Evolutionary conservation across 37 sponge, comb jelly and placozoan species (phyloP), one percentile per base, ranked within the genome.

Genomic region (Chondrosia reniformis): DNA sequence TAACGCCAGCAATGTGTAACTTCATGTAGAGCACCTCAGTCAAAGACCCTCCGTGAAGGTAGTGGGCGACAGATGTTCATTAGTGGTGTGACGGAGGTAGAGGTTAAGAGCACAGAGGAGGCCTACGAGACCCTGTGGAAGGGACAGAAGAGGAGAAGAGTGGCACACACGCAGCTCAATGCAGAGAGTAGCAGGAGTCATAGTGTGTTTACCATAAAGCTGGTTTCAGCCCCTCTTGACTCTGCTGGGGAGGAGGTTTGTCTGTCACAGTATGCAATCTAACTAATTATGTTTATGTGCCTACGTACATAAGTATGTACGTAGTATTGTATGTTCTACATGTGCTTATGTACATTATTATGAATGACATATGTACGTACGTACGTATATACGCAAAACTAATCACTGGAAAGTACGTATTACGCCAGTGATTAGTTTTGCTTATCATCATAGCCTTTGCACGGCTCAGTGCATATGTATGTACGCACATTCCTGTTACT

Each of bases 51-150:
- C 44, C 74, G 94, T 24, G 97, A 93, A 39, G 94, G 93, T 76
- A 13, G 63, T 24, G 33, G 33, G 31, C 88, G 76, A 56, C 85
- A 90, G 82, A 98, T 98, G 99, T 98, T 91, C 66, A 92, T 95
- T 25, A 86, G 80, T 55, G 94, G 90, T 38, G 92, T 72, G 7
- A 90, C 82, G 12, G 99, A 98, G 75, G 91, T 93, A 15, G 96
- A 95, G 72, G 99, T 98, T 74, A 93, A 88, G 86, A 91, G 85
- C 66, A 91, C 99, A 46, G 94, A 93, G 66, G 99, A 95, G 64
- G 96, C 99, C 36, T 98, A 86, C 84, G 91, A 88, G 6, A 79
- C 84, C 45, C 80, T 98, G 13, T 86, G 78, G 82, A 85, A 57
- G 58, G 92, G 90, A 3, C 93, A 95, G 81, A 80, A 91, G 76